Percentiles rank a stretch among this genome's conserved stretches.
These are phyloP conservation scores for Diabrotica virgifera DNA, from an alignment of 1,140 invertebrate species.

Conservation along the genomic window DNA sequence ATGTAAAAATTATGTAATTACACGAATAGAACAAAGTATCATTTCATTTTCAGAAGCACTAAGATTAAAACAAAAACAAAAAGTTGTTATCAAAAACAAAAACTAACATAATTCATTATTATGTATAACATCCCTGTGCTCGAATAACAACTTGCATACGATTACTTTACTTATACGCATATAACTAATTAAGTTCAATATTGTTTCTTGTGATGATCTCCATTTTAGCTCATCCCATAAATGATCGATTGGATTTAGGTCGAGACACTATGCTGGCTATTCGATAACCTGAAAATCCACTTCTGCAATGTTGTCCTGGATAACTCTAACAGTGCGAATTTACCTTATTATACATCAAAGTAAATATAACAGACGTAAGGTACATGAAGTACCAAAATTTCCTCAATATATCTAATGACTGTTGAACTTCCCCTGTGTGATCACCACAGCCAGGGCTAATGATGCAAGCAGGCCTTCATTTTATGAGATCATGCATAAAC, in stretches of 20 bases:
- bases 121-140: too few relatives aligned
- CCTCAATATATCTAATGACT: not conserved
- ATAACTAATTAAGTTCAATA: too few relatives aligned
- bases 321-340: not conserved
- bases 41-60: too few relatives aligned
- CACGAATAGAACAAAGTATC: too few relatives aligned
- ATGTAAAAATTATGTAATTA: too few relatives aligned
- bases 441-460: not conserved
- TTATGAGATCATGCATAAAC: not conserved
- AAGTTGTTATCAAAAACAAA: too few relatives aligned
- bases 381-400: too few relatives aligned
- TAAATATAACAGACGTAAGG: not conserved
- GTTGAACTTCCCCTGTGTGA: not conserved
- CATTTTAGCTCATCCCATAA: not conserved
- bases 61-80: too few relatives aligned
- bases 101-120: too few relatives aligned
- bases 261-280: not conserved
- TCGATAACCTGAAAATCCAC: not conserved
- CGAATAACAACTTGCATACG: too few relatives aligned
- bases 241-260: not conserved
- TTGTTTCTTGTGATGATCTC: too few relatives aligned
- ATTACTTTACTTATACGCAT: too few relatives aligned
- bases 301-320: not conserved
- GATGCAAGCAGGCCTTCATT: not conserved
- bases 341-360: not conserved